Percentiles rank a stretch among this genome's conserved stretches.
Evolutionary conservation across 1,140 invertebrate species (phyloP).

Genomic region (Danaus plexippus): DNA sequence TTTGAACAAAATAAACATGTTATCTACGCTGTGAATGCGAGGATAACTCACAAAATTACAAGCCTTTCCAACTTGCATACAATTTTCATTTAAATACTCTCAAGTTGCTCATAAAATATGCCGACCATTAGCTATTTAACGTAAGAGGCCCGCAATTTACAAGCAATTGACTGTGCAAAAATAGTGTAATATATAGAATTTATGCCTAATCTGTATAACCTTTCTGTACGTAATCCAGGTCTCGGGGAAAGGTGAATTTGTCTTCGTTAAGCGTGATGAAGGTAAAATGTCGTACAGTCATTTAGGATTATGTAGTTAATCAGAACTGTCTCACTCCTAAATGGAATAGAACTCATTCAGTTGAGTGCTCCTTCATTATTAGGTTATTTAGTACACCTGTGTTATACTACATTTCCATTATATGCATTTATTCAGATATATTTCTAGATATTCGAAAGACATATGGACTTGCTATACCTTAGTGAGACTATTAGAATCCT

Average conservation of each 20-base stretch:
- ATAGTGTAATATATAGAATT: background rate
- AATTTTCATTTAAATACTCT: constrained; percentile 26
- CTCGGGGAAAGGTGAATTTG: constrained; percentile 26
- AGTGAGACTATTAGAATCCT: no score
- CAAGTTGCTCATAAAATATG: constrained; percentile 14
- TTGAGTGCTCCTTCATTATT: constrained; percentile 5
- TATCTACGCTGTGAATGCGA: no score
- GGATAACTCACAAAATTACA: constrained; percentile 17
- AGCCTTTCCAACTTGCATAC: constrained; percentile 12
- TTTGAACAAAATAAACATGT: no score
- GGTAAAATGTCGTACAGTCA: constrained; percentile 30
- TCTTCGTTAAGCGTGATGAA: constrained; percentile 34
- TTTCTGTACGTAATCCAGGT: constrained; percentile 22
- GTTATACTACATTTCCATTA: no score
- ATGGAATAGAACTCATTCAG: constrained; percentile 13
- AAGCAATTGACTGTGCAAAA: constrained; percentile 14
- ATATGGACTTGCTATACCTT: no score
- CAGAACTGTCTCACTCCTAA: constrained; percentile 23
- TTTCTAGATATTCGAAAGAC: no score
- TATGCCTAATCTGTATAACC: constrained; percentile 9
- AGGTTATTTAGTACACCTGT: background rate
- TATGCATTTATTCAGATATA: no score
- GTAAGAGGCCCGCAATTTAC: constrained; percentile 20
- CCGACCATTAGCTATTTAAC: constrained; percentile 20
- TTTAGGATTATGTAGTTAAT: constrained; percentile 32